phyloP scores from a whole-genome alignment of 2,797 vertebrate genomes.

The Chaetophractus vellerosus region DNA sequence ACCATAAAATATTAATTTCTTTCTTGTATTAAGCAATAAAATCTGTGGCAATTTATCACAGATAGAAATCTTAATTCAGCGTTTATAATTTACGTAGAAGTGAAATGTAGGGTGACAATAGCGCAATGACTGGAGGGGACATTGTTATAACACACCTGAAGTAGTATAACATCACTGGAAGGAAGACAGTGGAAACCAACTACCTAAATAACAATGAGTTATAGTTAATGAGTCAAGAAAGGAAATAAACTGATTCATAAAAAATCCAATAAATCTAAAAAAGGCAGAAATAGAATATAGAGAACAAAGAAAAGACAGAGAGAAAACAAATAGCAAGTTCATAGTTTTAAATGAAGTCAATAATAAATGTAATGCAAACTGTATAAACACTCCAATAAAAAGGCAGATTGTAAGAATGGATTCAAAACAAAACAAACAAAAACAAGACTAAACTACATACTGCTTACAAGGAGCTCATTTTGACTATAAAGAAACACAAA shows the following conservation, averaged over 20 bases:
- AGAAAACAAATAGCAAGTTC: neutral
- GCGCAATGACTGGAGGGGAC: neutral
- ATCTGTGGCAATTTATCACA: neutral
- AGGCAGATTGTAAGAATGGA: neutral
- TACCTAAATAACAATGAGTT: conserved; percentile 7
- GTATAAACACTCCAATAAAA: neutral
- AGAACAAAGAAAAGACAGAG: neutral
- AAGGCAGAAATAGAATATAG: neutral
- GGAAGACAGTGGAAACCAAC: neutral
- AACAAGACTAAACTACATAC: neutral
- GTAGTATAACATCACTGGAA: neutral
- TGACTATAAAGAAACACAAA: neutral
- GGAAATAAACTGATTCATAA: neutral
- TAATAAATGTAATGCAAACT: neutral
- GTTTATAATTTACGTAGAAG: neutral
- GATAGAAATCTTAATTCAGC: neutral
- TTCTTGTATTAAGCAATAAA: neutral
- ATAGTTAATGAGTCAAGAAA: neutral
- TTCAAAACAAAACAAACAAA: neutral
- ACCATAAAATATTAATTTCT: neutral
- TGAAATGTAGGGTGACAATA: neutral
- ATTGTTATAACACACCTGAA: neutral
- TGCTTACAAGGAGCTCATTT: neutral
- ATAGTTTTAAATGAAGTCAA: neutral
- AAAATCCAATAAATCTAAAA: neutral